Evolutionary conservation across 2,113 vertebrate genomes (phyloP).

Genomic region (Fregata magnificens): DNA sequence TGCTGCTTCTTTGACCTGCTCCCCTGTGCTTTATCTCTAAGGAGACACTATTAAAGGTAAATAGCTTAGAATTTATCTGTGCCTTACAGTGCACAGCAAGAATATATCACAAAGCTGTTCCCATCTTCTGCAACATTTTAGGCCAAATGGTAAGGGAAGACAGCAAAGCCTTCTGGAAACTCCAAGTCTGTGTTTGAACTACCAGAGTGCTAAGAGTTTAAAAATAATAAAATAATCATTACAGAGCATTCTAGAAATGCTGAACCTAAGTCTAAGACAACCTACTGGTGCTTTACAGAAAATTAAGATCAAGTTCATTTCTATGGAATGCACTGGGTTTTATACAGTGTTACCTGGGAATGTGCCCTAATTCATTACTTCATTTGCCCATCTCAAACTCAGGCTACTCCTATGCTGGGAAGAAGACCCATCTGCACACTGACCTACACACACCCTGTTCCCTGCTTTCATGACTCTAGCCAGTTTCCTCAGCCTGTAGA

Average conservation of each 20-base stretch:
- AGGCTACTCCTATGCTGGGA: neutral
- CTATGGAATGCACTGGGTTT: neutral
- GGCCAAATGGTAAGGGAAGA: neutral
- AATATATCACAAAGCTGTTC: neutral
- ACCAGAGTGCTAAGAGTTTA: neutral
- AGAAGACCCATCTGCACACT: neutral
- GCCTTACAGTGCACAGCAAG: neutral
- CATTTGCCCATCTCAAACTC: neutral
- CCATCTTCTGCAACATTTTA: neutral
- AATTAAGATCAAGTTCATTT: neutral
- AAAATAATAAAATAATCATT: neutral
- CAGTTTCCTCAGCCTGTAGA: neutral
- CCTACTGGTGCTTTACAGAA: neutral
- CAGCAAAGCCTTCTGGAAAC: neutral
- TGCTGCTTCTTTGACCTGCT: neutral
- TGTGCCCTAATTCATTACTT: neutral
- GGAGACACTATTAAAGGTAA: neutral
- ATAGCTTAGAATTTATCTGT: neutral
- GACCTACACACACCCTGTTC: accelerated
- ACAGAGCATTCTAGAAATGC: neutral
- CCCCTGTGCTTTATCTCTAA: neutral
- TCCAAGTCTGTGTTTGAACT: neutral
- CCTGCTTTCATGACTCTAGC: neutral
- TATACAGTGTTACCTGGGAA: neutral
- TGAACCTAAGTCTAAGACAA: neutral